Evolutionary conservation across 2,888 invertebrate species (phyloP).

Genomic region (Papilio gigon): DNA sequence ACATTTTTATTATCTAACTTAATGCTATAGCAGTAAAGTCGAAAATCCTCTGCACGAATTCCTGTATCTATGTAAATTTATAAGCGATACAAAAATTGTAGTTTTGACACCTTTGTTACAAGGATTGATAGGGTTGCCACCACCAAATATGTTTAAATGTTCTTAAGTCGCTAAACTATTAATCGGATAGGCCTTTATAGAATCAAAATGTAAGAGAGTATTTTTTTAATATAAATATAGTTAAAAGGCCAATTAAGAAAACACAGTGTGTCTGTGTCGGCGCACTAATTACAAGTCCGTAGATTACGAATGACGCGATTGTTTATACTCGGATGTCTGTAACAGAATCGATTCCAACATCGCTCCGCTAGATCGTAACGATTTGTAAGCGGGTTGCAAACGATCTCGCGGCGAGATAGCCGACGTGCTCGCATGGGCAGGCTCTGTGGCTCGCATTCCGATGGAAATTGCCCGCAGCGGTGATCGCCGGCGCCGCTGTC

Average conservation of each 20-base stretch:
- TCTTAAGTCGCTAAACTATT: not conserved
- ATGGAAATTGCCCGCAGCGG: slow-evolving; percentile 68
- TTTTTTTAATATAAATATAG: not conserved
- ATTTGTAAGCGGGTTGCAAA: slow-evolving; percentile 59
- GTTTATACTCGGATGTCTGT: slow-evolving; percentile 34
- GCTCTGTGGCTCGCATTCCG: slow-evolving; percentile 62
- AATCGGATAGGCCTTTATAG: too few species aligned
- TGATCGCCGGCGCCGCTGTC: slow-evolving; percentile 72
- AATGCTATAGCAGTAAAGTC: slow-evolving; percentile 55
- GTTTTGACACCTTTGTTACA: not conserved
- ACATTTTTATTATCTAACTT: slow-evolving; percentile 56
- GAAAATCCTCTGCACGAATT: not conserved
- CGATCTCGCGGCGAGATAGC: slow-evolving; percentile 56
- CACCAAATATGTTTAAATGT: not conserved
- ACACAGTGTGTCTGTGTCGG: slow-evolving; percentile 20
- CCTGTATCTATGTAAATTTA: not conserved
- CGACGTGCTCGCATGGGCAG: slow-evolving; percentile 44
- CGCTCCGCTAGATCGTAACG: slow-evolving; percentile 42
- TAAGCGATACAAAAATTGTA: not conserved
- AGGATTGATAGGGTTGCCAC: not conserved
- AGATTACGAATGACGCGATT: slow-evolving; percentile 32
- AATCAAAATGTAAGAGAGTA: not conserved
- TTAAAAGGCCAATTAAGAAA: not conserved
- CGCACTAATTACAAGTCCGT: slow-evolving; percentile 35
- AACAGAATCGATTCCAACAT: slow-evolving; percentile 35